A percentile compares a stretch with the other conserved stretches of the same genome.
Evolutionary conservation across 2,113 vertebrate genomes (phyloP).

Genomic region (Oncorhynchus mykiss): DNA sequence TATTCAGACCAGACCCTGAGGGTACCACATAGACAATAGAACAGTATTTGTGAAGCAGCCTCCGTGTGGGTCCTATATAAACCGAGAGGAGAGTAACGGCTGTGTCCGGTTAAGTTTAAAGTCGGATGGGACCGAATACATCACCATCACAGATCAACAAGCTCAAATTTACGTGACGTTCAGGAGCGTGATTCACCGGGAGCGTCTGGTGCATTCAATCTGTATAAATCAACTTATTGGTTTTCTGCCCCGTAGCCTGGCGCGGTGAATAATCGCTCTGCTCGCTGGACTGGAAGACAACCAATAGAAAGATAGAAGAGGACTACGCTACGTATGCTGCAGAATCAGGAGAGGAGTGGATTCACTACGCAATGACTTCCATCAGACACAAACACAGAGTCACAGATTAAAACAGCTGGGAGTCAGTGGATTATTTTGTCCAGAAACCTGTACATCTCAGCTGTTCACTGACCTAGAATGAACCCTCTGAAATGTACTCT

Average conservation of each 20-base stretch:
- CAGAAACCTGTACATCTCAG: too few relatives aligned
- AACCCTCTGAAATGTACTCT: too few relatives aligned
- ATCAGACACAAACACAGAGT: too few relatives aligned
- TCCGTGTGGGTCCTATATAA: constrained; percentile 19
- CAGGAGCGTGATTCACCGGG: constrained; percentile 51
- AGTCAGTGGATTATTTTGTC: too few relatives aligned
- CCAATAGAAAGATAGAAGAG: not conserved
- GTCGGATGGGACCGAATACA: constrained; percentile 43
- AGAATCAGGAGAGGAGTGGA: too few relatives aligned
- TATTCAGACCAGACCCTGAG: not conserved
- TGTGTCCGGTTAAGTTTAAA: constrained; percentile 39
- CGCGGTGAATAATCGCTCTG: constrained; percentile 57
- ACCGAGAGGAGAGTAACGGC: constrained; percentile 56
- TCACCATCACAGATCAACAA: constrained; percentile 60
- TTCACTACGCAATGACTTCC: too few relatives aligned
- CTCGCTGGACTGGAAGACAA: constrained; percentile 27
- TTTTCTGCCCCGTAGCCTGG: constrained; percentile 48
- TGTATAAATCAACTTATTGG: constrained; percentile 67
- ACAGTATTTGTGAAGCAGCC: too few relatives aligned
- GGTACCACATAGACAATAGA: not conserved
- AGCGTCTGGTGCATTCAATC: constrained; percentile 45
- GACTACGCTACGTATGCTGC: not conserved
- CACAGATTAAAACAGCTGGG: too few relatives aligned
- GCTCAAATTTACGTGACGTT: constrained; percentile 52
- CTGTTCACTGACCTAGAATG: too few relatives aligned